These are phyloP conservation scores for Leuciscus idus DNA, from an alignment of 2,113 vertebrate species.

Conservation along the genomic window DNA sequence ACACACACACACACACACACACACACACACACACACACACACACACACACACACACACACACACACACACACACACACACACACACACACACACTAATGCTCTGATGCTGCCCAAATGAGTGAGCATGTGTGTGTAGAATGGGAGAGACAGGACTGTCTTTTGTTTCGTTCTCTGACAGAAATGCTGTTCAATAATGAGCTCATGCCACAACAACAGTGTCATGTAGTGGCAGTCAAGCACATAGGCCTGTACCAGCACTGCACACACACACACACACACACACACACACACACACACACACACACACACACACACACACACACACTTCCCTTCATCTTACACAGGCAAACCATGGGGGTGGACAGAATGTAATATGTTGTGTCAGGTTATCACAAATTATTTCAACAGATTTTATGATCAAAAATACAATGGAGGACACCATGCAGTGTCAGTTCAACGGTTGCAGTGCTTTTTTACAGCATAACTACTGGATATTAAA, in stretches of 20 bases:
- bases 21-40: background rate
- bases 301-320: background rate
- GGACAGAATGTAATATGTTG: constrained; percentile 13
- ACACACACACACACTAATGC: constrained; percentile 4
- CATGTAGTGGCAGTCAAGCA: constrained; percentile 26
- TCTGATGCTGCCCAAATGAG: background rate
- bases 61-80: background rate
- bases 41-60: background rate
- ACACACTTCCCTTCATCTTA: constrained; percentile 11
- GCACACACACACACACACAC: background rate
- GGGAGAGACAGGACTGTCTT: constrained; percentile 5
- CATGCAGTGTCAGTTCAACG: background rate
- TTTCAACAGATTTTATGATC: background rate
- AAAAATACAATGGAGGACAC: background rate
- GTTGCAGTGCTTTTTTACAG: background rate
- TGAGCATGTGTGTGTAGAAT: constrained; percentile 22
- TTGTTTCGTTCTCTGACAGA: constrained; percentile 8
- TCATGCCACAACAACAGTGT: constrained; percentile 35
- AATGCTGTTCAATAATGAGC: constrained; percentile 35
- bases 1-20: background rate
- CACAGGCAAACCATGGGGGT: background rate
- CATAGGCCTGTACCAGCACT: background rate
- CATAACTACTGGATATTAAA: background rate
- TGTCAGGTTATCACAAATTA: background rate
- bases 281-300: background rate